These are phyloP conservation scores for Condylura cristata DNA, from an alignment of 2,113 vertebrate genomes.

Conservation along the genomic window DNA sequence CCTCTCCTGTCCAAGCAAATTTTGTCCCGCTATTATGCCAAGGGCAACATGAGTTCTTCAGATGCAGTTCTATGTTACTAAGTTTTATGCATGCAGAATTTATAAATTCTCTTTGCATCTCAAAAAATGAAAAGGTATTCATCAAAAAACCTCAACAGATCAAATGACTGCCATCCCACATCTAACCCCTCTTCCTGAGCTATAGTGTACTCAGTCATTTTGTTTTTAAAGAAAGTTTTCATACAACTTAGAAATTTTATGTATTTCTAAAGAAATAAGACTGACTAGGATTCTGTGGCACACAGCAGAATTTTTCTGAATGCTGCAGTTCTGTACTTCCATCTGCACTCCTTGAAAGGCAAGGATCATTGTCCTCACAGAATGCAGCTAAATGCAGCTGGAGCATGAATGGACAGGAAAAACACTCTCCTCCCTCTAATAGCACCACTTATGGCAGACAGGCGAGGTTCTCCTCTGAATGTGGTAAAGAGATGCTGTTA, in stretches of 20 bases:
- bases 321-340: conserved; percentile 31
- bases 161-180: not conserved
- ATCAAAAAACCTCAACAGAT: not conserved
- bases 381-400: conserved; percentile 59
- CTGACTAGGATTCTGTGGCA: conserved; percentile 20
- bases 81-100: not conserved
- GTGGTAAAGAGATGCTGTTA: conserved; percentile 60
- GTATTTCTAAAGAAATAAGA: not conserved
- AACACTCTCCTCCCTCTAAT: conserved; percentile 59
- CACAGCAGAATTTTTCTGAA: conserved; percentile 35
- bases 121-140: not conserved
- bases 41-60: not conserved
- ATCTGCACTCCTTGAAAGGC: conserved; percentile 30
- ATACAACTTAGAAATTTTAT: not conserved
- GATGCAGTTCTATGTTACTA: conserved; percentile 9
- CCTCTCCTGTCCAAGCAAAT: not conserved
- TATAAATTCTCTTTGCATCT: not conserved
- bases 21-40: not conserved
- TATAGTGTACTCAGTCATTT: not conserved
- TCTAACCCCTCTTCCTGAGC: not conserved
- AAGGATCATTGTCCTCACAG: conserved; percentile 38
- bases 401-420: conserved; percentile 66
- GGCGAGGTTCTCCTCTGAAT: conserved; percentile 35
- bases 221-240: conserved; percentile 52
- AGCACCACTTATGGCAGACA: conserved; percentile 32